Evolutionary conservation across 35 echinoderm and acorn worm genomes (phyloP), one percentile per base, ranked within the genome.

Genomic region (Ptychodera flava): DNA sequence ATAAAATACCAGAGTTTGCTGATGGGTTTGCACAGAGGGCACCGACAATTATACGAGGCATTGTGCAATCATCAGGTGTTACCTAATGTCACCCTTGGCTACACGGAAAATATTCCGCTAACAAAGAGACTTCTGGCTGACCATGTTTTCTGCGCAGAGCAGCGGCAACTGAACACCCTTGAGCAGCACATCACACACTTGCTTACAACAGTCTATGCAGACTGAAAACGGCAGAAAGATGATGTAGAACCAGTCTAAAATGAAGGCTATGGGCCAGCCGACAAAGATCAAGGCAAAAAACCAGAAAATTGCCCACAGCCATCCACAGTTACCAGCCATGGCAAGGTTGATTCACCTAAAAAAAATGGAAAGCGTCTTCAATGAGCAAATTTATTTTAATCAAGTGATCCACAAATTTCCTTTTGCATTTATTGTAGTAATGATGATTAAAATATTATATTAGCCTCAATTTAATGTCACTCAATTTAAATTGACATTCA

Each of bases 271-370:
- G 0, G 96, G 96, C 96, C 96, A 99, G 12, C 93, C 96, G 15
- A 99, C 84, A 78, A 99, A 99, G 80, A 99, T 99, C 32, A 99
- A 89, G 77, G 94, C 78, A 29, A 99, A 16, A 27, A 94, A 37
- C 96, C 96, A 99, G 35, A 92, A 15, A 30, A 99, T 92, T 15
- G 96, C 93, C 96, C 96, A 99, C 27, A 94, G 83, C 96, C 96
- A 88, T 87, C 93, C 45, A 75, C 85, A 90, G 32, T 78, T 90
- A 29, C 82, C 92, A 14, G 88, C 90, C 90, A 92, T 90, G 36
- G 1, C 30, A 1, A 15, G 35, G 1, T 27, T n/a, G 37, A n/a
- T 33, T 37, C 82, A 16, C 33, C 28, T 64, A 22, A 6, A 64
- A 64, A 64, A 64, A 64, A 64, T 64, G 22, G 22, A 64, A 22